Evolutionary conservation across 2,888 invertebrate species (phyloP).

Genomic region (Apotomis turbidana): DNA sequence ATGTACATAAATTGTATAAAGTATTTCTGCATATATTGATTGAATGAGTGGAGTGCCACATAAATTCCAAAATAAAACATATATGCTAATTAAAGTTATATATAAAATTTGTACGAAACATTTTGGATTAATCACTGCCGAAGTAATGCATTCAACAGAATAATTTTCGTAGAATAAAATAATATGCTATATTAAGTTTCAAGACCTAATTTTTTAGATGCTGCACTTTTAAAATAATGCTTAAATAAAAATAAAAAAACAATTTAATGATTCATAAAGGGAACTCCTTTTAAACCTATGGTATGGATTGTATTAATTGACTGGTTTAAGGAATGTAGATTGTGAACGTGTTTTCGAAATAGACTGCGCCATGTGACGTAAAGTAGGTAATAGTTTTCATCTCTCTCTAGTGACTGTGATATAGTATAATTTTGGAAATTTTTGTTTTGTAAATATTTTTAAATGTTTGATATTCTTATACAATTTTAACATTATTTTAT

Average conservation of each 20-base stretch:
- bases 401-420: constrained; percentile 83
- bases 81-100: background rate
- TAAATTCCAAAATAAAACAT: background rate
- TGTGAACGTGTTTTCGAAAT: constrained; percentile 70
- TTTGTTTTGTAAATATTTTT: constrained; percentile 76
- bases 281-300: background rate
- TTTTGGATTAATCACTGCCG: background rate
- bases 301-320: constrained; percentile 53
- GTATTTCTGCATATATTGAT: constrained; percentile 57
- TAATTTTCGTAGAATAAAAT: no score
- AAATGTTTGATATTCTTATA: constrained; percentile 81
- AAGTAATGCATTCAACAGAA: no score
- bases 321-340: constrained; percentile 60
- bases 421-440: constrained; percentile 78
- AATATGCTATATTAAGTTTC: no score
- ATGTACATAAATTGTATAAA: constrained; percentile 74
- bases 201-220: background rate
- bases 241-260: no score
- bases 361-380: constrained; percentile 71
- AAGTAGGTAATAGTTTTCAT: constrained; percentile 69
- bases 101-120: background rate
- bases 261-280: background rate
- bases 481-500: constrained; percentile 75
- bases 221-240: background rate
- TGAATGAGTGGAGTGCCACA: constrained; percentile 11